These are phyloP conservation scores for Microcebus murinus DNA, from an alignment of 2,113 vertebrate species.

Conservation along the genomic window DNA sequence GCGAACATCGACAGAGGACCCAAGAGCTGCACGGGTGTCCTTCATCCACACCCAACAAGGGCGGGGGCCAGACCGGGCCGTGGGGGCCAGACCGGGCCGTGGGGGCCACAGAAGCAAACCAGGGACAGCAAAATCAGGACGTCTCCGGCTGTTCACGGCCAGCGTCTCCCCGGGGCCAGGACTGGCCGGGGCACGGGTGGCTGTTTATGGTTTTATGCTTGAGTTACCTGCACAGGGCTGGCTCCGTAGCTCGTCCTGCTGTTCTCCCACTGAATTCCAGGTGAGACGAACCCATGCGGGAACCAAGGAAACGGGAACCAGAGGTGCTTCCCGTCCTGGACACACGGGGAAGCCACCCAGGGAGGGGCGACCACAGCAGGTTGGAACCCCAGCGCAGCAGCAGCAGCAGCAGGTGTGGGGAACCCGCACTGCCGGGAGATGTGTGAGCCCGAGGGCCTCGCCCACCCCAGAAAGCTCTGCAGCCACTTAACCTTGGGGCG, in stretches of 20 bases:
- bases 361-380: rapidly evolving
- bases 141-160: too few species aligned
- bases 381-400: rapidly evolving
- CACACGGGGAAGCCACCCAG: rapidly evolving
- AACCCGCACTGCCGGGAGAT: rapidly evolving
- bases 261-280: background rate
- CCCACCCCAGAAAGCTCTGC: rapidly evolving
- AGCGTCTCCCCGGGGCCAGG: background rate
- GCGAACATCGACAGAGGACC: rapidly evolving
- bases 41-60: background rate
- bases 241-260: background rate
- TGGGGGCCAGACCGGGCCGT: too few species aligned
- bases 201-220: too few species aligned
- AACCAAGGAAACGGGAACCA: background rate
- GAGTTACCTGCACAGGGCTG: too few species aligned
- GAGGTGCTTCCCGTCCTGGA: background rate
- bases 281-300: background rate
- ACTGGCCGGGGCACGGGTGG: rapidly evolving
- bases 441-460: rapidly evolving
- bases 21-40: rapidly evolving
- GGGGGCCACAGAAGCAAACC: too few species aligned
- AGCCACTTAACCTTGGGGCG: rapidly evolving
- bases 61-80: too few species aligned
- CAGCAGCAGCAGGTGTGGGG: rapidly evolving
- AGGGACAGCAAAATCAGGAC: rapidly evolving